Conservation (phyloP, 64 coral and sea anemone species). For the Stichodactyla mertensii region DNA sequence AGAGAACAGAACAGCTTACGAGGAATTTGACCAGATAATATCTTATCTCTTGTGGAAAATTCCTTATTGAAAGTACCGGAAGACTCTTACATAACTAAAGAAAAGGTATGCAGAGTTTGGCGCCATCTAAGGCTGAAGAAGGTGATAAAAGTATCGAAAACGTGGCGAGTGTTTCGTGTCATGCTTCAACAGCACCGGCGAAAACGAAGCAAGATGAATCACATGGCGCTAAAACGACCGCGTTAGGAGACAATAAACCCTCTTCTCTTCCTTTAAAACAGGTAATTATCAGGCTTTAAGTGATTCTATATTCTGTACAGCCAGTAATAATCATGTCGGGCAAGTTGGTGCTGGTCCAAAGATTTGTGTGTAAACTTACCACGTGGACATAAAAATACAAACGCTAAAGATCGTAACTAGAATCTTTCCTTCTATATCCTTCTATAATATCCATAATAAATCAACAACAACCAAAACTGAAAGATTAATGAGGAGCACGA, state of each 20-base stretch:
- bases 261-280: not conserved
- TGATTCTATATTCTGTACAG: not conserved
- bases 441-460: not conserved
- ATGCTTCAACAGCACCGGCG: not conserved
- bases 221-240: not conserved
- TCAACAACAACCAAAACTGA: too few species aligned
- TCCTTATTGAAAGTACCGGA: not conserved
- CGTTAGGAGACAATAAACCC: not conserved
- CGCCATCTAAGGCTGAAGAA: not conserved
- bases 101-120: constrained; percentile 6
- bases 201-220: constrained; percentile 3
- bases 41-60: not conserved
- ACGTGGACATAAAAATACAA: not conserved
- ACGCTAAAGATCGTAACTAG: too few species aligned
- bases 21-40: too few species aligned
- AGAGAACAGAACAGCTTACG: too few species aligned
- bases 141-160: not conserved
- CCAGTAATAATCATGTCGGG: not conserved
- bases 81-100: not conserved
- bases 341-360: not conserved
- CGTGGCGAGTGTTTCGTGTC: not conserved
- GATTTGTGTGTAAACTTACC: not conserved
- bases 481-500: too few species aligned
- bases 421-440: too few species aligned
- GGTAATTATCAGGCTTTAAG: not conserved